phyloP scores from a whole-genome alignment of 2,888 invertebrate genomes.

The Machimus rusticus region DNA sequence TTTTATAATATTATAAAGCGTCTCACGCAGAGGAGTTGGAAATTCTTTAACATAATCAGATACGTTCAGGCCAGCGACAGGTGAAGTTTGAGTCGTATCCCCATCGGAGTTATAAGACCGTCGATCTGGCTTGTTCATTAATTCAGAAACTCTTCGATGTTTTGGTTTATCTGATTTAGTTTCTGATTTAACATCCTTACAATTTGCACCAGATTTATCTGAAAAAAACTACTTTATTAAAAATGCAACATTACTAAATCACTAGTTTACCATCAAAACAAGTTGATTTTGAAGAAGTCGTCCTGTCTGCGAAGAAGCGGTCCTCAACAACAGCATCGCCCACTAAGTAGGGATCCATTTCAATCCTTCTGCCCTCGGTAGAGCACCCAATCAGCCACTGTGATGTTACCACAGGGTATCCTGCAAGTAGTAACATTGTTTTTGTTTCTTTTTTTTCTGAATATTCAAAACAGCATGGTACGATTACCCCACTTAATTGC shows the following conservation, averaged over 20 bases:
- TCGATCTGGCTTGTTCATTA: conserved; percentile 52
- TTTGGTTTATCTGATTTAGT: conserved; percentile 30
- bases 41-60: conserved; percentile 44
- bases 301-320: neutral
- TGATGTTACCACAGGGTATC: conserved; percentile 77
- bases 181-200: neutral
- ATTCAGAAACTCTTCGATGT: conserved; percentile 58
- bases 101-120: neutral
- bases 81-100: conserved; percentile 7
- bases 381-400: conserved; percentile 80
- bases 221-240: neutral
- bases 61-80: neutral
- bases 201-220: neutral
- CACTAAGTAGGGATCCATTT: conserved; percentile 68
- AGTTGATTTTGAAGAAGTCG: neutral
- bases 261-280: neutral
- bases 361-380: conserved; percentile 64
- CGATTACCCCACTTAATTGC: conserved; percentile 78
- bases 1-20: conserved; percentile 44
- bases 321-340: conserved; percentile 61
- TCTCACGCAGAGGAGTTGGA: conserved; percentile 43
- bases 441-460: neutral
- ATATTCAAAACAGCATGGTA: neutral
- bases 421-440: neutral
- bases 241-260: neutral